phyloP scores from a whole-genome alignment of 2,797 vertebrate species.

The Danionella dracula region DNA sequence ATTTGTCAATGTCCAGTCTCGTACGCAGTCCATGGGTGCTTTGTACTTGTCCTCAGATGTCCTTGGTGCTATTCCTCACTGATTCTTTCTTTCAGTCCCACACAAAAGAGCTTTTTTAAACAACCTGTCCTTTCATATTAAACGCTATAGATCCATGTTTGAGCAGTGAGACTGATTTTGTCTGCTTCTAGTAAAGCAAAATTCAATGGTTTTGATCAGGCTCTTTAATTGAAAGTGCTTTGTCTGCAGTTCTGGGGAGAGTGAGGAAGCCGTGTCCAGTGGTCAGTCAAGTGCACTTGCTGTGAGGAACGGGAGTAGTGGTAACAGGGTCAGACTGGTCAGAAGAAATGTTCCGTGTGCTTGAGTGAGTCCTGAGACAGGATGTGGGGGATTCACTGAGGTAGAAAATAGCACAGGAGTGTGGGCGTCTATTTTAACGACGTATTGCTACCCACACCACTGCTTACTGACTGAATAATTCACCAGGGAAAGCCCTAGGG shows the following conservation, averaged over 20 bases:
- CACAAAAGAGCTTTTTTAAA: not conserved
- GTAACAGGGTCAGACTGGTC: conserved; percentile 13
- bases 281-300: conserved; percentile 29
- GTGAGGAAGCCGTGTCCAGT: not conserved
- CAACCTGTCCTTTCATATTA: not conserved
- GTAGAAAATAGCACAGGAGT: conserved; percentile 32
- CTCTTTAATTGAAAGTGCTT: conserved; percentile 11
- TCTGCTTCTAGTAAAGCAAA: not conserved
- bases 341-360: conserved; percentile 16
- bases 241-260: conserved; percentile 8
- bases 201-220: not conserved
- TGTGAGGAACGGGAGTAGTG: conserved; percentile 11
- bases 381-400: conserved; percentile 29
- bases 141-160: not conserved
- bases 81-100: no score
- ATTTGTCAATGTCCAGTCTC: no score
- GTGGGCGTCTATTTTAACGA: conserved; percentile 7
- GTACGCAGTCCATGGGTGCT: no score
- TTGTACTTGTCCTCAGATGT: no score
- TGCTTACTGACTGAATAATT: conserved; percentile 27
- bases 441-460: conserved; percentile 18
- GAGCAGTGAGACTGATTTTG: not conserved
- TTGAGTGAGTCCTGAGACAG: conserved; percentile 26
- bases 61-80: no score
- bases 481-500: not conserved